Evolutionary conservation across 2,888 invertebrate genomes (phyloP).

Genomic region (Dastarcus helophoroides): DNA sequence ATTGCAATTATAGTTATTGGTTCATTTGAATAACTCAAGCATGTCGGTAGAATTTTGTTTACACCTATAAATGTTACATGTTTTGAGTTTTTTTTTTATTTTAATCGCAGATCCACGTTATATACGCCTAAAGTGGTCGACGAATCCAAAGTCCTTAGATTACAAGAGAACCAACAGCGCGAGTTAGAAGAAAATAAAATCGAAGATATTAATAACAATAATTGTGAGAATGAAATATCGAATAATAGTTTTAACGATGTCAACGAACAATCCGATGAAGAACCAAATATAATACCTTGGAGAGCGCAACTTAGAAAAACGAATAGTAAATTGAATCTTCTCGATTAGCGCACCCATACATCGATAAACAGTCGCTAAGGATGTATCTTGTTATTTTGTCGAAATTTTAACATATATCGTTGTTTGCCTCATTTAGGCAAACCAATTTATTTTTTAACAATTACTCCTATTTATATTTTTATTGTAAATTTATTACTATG

Average conservation of each 20-base stretch:
- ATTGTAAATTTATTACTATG: too few relatives aligned
- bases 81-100: too few relatives aligned
- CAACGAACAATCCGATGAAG: constrained; percentile 45
- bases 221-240: constrained; percentile 30
- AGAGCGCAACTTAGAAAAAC: constrained; percentile 80
- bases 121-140: constrained; percentile 61
- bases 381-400: too few relatives aligned
- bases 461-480: too few relatives aligned
- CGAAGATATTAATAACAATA: constrained; percentile 29
- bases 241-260: constrained; percentile 17
- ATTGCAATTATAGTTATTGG: constrained; percentile 1
- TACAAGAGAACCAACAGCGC: constrained; percentile 20
- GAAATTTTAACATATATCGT: too few relatives aligned
- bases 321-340: constrained; percentile 75
- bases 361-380: too few relatives aligned
- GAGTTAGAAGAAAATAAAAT: constrained; percentile 21
- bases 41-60: not conserved
- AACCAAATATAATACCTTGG: constrained; percentile 71
- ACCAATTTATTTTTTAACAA: too few relatives aligned
- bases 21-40: not conserved
- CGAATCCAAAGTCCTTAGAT: constrained; percentile 42
- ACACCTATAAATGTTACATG: not conserved
- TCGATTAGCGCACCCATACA: too few relatives aligned
- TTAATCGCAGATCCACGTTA: constrained; percentile 46
- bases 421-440: too few relatives aligned